Percentiles rank a stretch among this genome's conserved stretches.
These are phyloP conservation scores for Drosophila nigricruria DNA, from an alignment of 2,888 invertebrate species.

Conservation along the genomic window DNA sequence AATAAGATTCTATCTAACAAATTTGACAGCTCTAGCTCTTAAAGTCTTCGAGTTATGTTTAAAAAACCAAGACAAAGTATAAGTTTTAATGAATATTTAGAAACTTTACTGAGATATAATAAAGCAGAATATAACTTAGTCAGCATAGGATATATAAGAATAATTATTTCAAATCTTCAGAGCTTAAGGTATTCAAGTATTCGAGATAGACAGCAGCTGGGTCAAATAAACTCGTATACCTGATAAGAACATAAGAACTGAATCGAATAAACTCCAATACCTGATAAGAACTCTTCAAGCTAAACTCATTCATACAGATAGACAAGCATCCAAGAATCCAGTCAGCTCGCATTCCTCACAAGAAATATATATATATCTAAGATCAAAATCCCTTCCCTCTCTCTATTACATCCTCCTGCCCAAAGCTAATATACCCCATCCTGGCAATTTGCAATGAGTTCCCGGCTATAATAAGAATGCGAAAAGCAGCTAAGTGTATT, in stretches of 20 bases:
- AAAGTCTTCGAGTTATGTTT: not conserved
- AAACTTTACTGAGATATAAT: not conserved
- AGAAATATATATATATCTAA: not conserved
- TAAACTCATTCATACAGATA: not conserved
- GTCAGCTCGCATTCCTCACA: no score
- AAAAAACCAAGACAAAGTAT: not conserved
- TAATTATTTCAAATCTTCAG: not conserved
- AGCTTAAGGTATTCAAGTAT: not conserved
- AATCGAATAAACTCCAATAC: not conserved
- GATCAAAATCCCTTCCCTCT: not conserved
- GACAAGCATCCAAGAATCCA: no score
- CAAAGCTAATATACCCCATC: not conserved
- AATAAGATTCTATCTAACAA: not conserved
- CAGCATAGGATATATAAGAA: not conserved
- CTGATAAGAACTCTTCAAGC: not conserved
- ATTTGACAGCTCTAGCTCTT: not conserved
- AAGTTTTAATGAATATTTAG: not conserved
- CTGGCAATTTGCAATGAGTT: not conserved
- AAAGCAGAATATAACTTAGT: not conserved
- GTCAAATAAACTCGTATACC: not conserved
- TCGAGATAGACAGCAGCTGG: not conserved
- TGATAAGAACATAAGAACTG: no score
- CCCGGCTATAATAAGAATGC: conserved; percentile 38
- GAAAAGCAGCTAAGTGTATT: conserved; percentile 63
- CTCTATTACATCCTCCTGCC: not conserved